Percentiles rank a stretch among this genome's conserved stretches.
phyloP scores from a whole-genome alignment of 2,888 invertebrate genomes.

The Hylaea fasciaria region DNA sequence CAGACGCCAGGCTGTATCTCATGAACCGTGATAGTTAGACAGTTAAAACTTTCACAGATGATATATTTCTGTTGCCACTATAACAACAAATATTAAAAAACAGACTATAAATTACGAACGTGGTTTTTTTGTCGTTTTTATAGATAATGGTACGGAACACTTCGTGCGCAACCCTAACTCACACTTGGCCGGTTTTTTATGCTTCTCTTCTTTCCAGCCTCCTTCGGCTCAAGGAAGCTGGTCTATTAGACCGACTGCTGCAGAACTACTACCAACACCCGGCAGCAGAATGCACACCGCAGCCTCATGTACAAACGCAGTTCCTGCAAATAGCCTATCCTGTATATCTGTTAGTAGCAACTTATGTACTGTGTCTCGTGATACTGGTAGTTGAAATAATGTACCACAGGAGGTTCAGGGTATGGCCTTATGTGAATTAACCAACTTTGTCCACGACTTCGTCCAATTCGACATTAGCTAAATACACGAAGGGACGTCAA shows the following conservation, averaged over 20 bases:
- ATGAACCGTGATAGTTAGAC: too few species aligned
- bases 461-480: too few species aligned
- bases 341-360: constrained; percentile 18
- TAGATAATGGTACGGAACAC: too few species aligned
- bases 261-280: not conserved
- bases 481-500: too few species aligned
- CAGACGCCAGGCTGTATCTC: too few species aligned
- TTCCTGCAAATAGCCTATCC: constrained; percentile 31
- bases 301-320: constrained; percentile 24
- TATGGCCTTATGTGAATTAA: constrained; percentile 36
- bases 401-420: constrained; percentile 14
- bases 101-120: too few species aligned
- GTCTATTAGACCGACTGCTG: constrained; percentile 24
- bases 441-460: not conserved
- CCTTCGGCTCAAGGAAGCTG: constrained; percentile 32
- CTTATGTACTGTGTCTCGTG: constrained; percentile 25
- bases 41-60: too few species aligned
- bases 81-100: too few species aligned
- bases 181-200: too few species aligned
- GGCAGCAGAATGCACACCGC: constrained; percentile 23
- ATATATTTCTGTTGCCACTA: too few species aligned
- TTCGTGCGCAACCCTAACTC: too few species aligned
- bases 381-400: constrained; percentile 29
- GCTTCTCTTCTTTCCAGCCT: constrained; percentile 30
- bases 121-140: too few species aligned